These are phyloP conservation scores for Girardinus metallicus DNA, from an alignment of 2,797 vertebrate genomes.

Conservation along the genomic window DNA sequence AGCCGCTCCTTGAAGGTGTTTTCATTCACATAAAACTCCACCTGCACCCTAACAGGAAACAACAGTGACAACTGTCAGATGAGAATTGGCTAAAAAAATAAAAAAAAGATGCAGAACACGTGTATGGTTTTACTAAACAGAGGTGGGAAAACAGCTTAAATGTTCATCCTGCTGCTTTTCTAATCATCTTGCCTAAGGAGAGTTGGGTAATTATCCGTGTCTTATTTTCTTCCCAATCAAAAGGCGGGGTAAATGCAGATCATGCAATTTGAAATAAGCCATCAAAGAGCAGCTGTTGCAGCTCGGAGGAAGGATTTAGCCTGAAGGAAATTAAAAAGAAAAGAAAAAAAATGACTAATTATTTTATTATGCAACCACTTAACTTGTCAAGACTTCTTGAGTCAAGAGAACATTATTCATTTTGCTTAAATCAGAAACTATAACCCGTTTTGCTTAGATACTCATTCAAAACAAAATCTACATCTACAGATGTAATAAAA, in stretches of 20 bases:
- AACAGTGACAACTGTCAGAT: slow-evolving; percentile 20
- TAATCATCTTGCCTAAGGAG: slow-evolving; percentile 39
- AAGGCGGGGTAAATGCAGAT: slow-evolving; percentile 2
- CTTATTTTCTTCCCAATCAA: slow-evolving; percentile 37
- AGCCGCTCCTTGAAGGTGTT: slow-evolving; percentile 97
- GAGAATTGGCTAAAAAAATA: slow-evolving; percentile 2
- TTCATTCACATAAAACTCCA: slow-evolving; percentile 97
- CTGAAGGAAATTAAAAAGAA: not conserved
- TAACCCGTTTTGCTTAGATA: not conserved
- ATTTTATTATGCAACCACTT: not conserved
- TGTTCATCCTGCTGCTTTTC: slow-evolving; percentile 34
- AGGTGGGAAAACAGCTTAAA: slow-evolving; percentile 21
- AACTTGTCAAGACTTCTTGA: not conserved
- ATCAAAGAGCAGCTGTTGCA: slow-evolving; percentile 17
- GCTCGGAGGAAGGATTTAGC: not conserved
- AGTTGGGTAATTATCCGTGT: slow-evolving; percentile 39
- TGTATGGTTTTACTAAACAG: not conserved
- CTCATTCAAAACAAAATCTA: not conserved
- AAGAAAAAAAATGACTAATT: not conserved
- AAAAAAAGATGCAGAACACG: not conserved
- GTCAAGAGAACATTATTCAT: not conserved
- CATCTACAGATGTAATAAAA: not conserved
- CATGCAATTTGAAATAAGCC: not conserved
- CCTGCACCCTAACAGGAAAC: slow-evolving; percentile 86
- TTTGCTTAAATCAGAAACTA: not conserved